phyloP scores from a whole-genome alignment of 2,797 vertebrate genomes.

The Sarcophilus harrisii region DNA sequence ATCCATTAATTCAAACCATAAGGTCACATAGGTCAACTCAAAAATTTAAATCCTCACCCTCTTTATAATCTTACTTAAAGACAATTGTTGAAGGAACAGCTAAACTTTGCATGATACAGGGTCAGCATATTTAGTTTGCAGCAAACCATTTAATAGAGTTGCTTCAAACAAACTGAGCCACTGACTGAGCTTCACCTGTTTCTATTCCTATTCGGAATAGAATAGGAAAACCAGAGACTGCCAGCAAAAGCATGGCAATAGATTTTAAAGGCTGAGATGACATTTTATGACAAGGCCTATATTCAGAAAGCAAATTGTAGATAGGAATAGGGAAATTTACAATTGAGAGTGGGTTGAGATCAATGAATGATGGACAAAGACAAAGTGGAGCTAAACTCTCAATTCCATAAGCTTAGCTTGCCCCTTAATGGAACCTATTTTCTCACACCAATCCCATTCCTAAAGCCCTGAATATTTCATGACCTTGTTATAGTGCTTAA shows the following conservation, averaged over 20 bases:
- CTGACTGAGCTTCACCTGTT: neutral
- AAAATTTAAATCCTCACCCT: neutral
- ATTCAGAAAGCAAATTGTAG: conserved; percentile 18
- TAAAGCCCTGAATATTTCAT: neutral
- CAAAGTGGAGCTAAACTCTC: neutral
- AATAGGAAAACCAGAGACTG: neutral
- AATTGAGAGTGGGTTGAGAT: neutral
- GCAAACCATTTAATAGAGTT: neutral
- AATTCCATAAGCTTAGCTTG: neutral
- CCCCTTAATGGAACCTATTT: neutral
- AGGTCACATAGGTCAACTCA: neutral
- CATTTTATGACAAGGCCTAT: neutral
- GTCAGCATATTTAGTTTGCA: neutral
- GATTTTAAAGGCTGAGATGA: neutral
- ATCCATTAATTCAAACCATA: neutral
- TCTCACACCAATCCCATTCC: neutral
- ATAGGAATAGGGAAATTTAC: neutral
- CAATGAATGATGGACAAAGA: neutral
- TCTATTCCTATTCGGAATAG: neutral
- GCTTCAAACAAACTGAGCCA: neutral
- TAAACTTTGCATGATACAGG: neutral
- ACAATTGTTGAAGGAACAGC: neutral
- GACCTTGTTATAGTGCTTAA: neutral
- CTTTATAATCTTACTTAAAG: neutral
- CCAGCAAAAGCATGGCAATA: neutral